A percentile compares a stretch with the other conserved stretches of the same genome.
Conservation (phyloP, 2,888 invertebrate genomes). For the Beris morrisii region DNA sequence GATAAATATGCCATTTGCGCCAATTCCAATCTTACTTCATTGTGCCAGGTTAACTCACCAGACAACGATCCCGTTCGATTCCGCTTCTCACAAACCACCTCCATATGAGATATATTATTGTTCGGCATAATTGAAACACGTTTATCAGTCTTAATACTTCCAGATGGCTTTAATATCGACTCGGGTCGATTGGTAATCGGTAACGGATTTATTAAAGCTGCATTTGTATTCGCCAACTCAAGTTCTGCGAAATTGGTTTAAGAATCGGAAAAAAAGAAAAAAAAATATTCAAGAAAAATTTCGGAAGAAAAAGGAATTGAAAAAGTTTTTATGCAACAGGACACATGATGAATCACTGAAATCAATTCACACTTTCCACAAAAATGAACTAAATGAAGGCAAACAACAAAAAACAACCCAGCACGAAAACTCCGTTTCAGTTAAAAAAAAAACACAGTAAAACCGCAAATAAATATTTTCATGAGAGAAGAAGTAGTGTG, state of each 20-base stretch:
- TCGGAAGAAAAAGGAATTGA: background rate
- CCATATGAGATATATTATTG: constrained; percentile 47
- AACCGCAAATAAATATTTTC: no score
- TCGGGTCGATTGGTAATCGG: constrained; percentile 41
- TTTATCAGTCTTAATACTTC: constrained; percentile 46
- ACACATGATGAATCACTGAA: no score
- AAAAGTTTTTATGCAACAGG: background rate
- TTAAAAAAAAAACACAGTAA: no score
- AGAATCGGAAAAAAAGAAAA: constrained; percentile 4
- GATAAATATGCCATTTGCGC: background rate
- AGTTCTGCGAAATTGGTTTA: constrained; percentile 18
- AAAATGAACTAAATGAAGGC: no score
- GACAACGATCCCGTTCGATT: constrained; percentile 45
- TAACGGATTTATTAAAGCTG: constrained; percentile 35
- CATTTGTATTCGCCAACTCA: constrained; percentile 38
- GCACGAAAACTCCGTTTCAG: no score
- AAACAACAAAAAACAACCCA: no score
- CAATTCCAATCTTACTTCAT: no score
- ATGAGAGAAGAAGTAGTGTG: no score
- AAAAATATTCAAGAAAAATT: background rate
- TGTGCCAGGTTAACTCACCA: constrained; percentile 43
- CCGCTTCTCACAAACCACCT: constrained; percentile 51
- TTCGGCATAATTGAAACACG: constrained; percentile 53
- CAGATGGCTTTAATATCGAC: constrained; percentile 53
- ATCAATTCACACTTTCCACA: no score